Base-by-base conservation (phyloP, 2,888 invertebrate species). In the Drosophila acutilabella region DNA sequence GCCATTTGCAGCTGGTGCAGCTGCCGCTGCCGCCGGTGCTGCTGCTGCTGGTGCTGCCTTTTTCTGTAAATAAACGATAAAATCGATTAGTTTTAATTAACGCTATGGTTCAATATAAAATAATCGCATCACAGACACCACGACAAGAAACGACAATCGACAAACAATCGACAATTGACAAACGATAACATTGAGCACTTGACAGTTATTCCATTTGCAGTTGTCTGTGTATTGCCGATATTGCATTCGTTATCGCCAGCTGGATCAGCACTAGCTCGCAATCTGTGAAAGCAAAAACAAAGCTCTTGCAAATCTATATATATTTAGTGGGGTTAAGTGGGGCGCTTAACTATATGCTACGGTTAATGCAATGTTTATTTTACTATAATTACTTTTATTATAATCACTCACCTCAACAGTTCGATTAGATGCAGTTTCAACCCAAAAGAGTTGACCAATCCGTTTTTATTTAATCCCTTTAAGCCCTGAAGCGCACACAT, bases 11-110 rank as follows among this genome's bases (percentile, higher is more conserved):
- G 85, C 76, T 13, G 84, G 81, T 2, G 88, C 74, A 1, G 84
- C 58, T 1, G 89, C 80, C 41, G 5, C 80, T 56, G 42, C 50
- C 0, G 20, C 81, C 64, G 51, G 80, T 74, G 51, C 62, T 6
- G 80, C 62, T 6, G 80, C 83, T 33, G 89, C 50, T 14, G 83
- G 74, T 60, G 81, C 81, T 77, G 82, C 89, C 78, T 91, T 91
- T 84, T 92, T 92, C 91, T 92, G 81, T 23, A 91, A 81, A 1
- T 26, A 36, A 53, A 41, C 41, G 30, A 8, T 10, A 14, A 1
- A 47, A 7, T 11, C 41, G 56, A 50, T 77, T 42, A 74, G 44
- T 23, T 18, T 10, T 3, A 38, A 71, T 62, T 30, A 7, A 30
- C 44, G 33, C 62, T 11, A 14, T 20, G 6, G 6, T 16, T 36